A percentile compares a stretch with the other conserved stretches of the same genome.
These are phyloP conservation scores for Drosophila saltans DNA, from an alignment of 1,140 invertebrate species.

Conservation along the genomic window DNA sequence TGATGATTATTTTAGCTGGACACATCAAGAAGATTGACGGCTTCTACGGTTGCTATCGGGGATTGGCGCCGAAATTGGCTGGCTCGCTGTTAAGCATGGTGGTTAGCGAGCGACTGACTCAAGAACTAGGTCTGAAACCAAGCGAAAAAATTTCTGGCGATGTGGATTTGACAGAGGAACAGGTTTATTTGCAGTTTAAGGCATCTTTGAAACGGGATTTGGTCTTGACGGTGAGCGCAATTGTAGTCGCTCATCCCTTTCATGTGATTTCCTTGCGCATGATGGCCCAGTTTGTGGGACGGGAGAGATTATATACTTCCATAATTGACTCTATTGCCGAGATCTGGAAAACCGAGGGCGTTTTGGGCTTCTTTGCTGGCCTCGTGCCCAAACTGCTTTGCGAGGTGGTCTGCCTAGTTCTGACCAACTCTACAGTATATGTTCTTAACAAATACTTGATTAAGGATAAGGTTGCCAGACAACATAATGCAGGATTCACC, in stretches of 20 bases:
- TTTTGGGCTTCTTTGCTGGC: slow-evolving; percentile 93
- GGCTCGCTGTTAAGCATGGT: slow-evolving; percentile 87
- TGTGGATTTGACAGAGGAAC: slow-evolving; percentile 82
- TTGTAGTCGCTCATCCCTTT: slow-evolving; percentile 93
- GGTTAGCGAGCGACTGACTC: slow-evolving; percentile 84
- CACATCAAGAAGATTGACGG: slow-evolving; percentile 93
- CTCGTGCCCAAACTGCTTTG: slow-evolving; percentile 91
- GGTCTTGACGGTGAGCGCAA: slow-evolving; percentile 88
- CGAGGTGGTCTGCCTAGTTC: slow-evolving; percentile 88
- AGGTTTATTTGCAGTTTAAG: slow-evolving; percentile 84
- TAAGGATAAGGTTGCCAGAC: slow-evolving; percentile 88
- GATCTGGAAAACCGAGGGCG: slow-evolving; percentile 92
- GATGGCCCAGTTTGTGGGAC: slow-evolving; percentile 96
- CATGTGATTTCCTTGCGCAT: slow-evolving; percentile 93
- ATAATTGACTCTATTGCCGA: slow-evolving; percentile 87
- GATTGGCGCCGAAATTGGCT: slow-evolving; percentile 89
- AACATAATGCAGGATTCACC: slow-evolving; percentile 84
- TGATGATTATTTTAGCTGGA: slow-evolving; percentile 49
- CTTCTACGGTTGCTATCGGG: slow-evolving; percentile 92
- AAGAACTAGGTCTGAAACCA: slow-evolving; percentile 77
- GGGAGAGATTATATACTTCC: slow-evolving; percentile 91
- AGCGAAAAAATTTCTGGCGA: slow-evolving; percentile 81
- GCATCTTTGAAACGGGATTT: slow-evolving; percentile 87
- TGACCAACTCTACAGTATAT: slow-evolving; percentile 90
- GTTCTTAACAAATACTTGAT: slow-evolving; percentile 91